phyloP scores from a whole-genome alignment of 2,797 vertebrate genomes.

The Oreochromis mossambicus region DNA sequence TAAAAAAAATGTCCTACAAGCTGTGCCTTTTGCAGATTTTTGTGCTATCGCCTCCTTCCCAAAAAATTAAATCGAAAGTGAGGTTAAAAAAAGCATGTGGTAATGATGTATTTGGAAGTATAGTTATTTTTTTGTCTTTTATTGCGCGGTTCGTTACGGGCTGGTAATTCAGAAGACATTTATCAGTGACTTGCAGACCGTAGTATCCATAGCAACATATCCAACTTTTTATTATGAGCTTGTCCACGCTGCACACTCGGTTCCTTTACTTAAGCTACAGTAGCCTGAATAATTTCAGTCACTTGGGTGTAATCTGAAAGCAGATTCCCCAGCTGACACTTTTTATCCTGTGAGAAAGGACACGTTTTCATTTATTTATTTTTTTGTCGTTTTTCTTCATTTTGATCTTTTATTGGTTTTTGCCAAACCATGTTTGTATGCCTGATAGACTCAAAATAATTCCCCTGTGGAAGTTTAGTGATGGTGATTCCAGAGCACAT shows the following conservation, averaged over 20 bases:
- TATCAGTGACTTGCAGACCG: not conserved
- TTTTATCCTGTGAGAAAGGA: not conserved
- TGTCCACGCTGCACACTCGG: not conserved
- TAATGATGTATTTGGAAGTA: not conserved
- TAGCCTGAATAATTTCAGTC: not conserved
- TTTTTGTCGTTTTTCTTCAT: not conserved
- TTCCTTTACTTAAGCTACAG: not conserved
- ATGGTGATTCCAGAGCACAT: not conserved
- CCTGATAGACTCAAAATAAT: not conserved
- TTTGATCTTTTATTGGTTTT: not conserved
- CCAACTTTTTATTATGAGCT: not conserved
- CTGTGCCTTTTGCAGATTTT: not conserved
- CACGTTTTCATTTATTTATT: not conserved
- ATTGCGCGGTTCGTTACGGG: not conserved
- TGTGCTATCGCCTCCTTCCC: not conserved
- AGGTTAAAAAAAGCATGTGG: not conserved
- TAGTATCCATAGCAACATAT: not conserved
- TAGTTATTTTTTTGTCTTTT: not conserved
- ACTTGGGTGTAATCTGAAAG: not conserved
- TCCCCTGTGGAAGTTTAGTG: not conserved
- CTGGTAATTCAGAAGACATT: not conserved
- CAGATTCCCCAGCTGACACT: not conserved
- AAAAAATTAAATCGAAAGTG: not conserved
- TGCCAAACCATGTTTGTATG: not conserved
- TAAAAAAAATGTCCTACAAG: not conserved